Evolutionary conservation across 1,140 invertebrate genomes (phyloP).

Genomic region (Teleogryllus occipitalis): DNA sequence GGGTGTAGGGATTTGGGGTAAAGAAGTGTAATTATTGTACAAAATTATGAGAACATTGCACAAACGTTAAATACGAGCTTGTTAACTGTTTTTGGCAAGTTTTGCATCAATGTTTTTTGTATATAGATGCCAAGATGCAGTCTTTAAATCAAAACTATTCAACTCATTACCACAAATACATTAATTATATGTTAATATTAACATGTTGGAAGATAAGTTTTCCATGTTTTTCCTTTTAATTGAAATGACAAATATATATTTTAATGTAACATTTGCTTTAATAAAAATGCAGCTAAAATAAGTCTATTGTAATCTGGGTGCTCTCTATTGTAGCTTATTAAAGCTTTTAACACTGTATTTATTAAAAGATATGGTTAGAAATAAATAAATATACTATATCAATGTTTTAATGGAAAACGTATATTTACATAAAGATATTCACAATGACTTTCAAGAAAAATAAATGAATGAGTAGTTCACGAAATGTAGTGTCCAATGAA

Average conservation of each 20-base stretch:
- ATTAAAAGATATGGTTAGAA: background rate
- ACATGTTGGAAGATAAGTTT: background rate
- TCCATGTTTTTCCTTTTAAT: no score
- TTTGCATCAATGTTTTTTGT: no score
- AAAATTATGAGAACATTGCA: no score
- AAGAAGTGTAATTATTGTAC: no score
- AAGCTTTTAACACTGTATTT: background rate
- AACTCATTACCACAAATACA: background rate
- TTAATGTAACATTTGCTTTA: background rate
- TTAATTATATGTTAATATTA: background rate
- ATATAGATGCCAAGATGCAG: no score
- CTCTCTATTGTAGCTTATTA: background rate
- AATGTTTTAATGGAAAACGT: background rate
- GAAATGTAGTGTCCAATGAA: background rate
- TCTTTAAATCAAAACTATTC: background rate
- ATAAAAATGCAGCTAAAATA: background rate
- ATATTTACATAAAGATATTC: background rate
- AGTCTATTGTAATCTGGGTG: background rate
- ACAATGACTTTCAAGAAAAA: background rate
- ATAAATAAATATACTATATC: background rate
- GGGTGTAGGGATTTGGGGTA: conserved; percentile 26
- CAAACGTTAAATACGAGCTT: no score
- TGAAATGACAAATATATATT: background rate
- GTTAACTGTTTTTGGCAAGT: no score
- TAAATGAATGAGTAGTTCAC: background rate